Percentiles rank a stretch among this genome's conserved stretches.
Conservation (phyloP, 2,888 invertebrate genomes). For the Diarsia mendica region DNA sequence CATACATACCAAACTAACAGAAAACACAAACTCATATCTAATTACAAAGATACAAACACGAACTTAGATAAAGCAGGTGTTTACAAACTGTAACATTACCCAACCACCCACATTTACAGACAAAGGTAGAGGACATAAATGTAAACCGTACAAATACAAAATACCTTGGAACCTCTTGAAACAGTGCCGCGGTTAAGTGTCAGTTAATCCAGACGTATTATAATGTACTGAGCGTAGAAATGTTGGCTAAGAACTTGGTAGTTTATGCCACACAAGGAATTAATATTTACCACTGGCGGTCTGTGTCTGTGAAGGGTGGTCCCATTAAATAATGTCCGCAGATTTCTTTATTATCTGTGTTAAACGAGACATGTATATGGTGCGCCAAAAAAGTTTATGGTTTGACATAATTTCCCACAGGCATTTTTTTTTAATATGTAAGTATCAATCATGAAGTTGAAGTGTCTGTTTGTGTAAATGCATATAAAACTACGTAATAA, state of each 20-base stretch:
- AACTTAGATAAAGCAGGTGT: slow-evolving; percentile 23
- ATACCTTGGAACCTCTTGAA: slow-evolving; percentile 43
- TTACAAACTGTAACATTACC: slow-evolving; percentile 17
- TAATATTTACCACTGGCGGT: slow-evolving; percentile 10
- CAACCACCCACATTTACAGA: slow-evolving; percentile 17
- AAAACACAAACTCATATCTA: neutral
- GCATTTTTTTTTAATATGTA: too few relatives aligned
- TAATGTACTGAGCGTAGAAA: slow-evolving; percentile 29
- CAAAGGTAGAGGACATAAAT: slow-evolving; percentile 30
- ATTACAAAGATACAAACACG: slow-evolving; percentile 24
- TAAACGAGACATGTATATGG: neutral
- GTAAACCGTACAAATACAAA: slow-evolving; percentile 31
- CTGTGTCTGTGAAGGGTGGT: neutral
- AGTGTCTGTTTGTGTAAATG: too few relatives aligned
- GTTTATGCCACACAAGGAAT: slow-evolving; percentile 20
- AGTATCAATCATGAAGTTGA: too few relatives aligned
- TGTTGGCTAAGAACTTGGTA: slow-evolving; percentile 28
- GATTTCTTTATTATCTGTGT: neutral
- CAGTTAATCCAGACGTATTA: slow-evolving; percentile 45
- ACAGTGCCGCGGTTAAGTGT: slow-evolving; percentile 24
- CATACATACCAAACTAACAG: neutral
- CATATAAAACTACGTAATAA: too few relatives aligned
- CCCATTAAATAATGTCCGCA: neutral
- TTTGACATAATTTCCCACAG: too few relatives aligned
- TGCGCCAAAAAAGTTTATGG: too few relatives aligned